Evolutionary conservation across 2,888 invertebrate species (phyloP).

Genomic region (Epirrita christyi): DNA sequence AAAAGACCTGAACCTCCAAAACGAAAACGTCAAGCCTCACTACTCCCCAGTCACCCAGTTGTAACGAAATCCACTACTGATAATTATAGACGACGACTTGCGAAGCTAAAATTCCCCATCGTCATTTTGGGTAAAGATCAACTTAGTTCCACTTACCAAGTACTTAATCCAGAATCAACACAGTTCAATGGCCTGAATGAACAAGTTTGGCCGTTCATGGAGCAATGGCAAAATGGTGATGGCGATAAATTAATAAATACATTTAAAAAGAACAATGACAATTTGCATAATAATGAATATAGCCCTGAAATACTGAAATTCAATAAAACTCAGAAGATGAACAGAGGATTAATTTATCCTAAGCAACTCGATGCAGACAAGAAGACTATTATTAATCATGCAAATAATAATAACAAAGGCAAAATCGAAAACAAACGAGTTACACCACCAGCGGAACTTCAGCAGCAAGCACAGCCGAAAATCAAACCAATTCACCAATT

Average conservation of each 20-base stretch:
- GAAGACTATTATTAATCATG: not conserved
- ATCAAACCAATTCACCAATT: slow-evolving; percentile 53
- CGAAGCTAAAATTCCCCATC: slow-evolving; percentile 61
- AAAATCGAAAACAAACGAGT: slow-evolving; percentile 31
- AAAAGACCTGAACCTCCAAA: slow-evolving; percentile 33
- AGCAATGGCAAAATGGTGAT: slow-evolving; percentile 50
- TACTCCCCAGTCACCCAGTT: not conserved
- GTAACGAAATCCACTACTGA: slow-evolving; percentile 41
- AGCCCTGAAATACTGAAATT: slow-evolving; percentile 15
- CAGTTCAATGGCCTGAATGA: slow-evolving; percentile 65
- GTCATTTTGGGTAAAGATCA: slow-evolving; percentile 68
- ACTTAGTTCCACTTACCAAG: slow-evolving; percentile 50
- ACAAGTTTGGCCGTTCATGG: slow-evolving; percentile 74
- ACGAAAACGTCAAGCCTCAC: slow-evolving; percentile 6
- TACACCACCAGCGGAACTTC: slow-evolving; percentile 28
- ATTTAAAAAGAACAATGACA: slow-evolving; percentile 8
- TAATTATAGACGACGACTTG: slow-evolving; percentile 59
- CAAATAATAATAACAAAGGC: slow-evolving; percentile 16
- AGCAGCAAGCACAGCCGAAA: slow-evolving; percentile 33
- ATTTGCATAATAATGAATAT: slow-evolving; percentile 15
- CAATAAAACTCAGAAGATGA: slow-evolving; percentile 12
- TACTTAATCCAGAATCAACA: slow-evolving; percentile 50
- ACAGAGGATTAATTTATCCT: slow-evolving; percentile 7
- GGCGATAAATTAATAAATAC: slow-evolving; percentile 1
- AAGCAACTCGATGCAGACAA: slow-evolving; percentile 20